A percentile compares a stretch with the other conserved stretches of the same genome.
phyloP scores from a whole-genome alignment of 2,888 invertebrate species.

The Ariolimax columbianus region DNA sequence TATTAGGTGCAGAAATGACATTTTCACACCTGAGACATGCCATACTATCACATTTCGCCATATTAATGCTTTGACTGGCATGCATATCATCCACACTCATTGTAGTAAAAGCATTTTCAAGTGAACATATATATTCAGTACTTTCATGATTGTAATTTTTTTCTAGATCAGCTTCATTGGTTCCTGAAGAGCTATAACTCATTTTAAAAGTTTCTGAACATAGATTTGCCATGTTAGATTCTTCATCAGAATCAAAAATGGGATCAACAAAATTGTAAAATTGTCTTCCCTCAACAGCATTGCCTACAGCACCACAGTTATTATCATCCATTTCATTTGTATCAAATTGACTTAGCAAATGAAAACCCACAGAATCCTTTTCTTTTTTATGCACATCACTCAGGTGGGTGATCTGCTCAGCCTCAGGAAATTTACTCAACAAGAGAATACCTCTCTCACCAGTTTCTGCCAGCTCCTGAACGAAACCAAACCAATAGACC shows the following conservation, averaged over 20 bases:
- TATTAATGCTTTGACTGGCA: neutral
- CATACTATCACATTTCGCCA: neutral
- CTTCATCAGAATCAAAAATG: slow-evolving; percentile 48
- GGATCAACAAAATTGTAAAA: slow-evolving; percentile 48
- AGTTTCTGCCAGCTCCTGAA: slow-evolving; percentile 78
- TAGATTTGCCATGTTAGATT: neutral
- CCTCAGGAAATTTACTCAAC: slow-evolving; percentile 73
- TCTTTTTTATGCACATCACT: slow-evolving; percentile 58
- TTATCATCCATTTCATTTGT: neutral
- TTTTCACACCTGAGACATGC: neutral
- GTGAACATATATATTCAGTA: neutral
- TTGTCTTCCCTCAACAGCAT: slow-evolving; percentile 19
- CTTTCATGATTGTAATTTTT: neutral
- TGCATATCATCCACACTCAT: neutral
- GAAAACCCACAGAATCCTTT: neutral
- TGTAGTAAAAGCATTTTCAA: neutral
- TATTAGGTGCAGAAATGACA: neutral
- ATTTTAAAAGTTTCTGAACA: neutral
- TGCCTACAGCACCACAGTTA: too few relatives aligned
- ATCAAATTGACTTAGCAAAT: neutral
- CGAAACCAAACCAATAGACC: slow-evolving; percentile 95
- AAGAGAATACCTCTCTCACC: slow-evolving; percentile 76
- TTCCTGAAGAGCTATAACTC: neutral
- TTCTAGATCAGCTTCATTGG: neutral
- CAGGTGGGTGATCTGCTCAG: slow-evolving; percentile 60